phyloP scores from a whole-genome alignment of 2,797 vertebrate genomes.

The Sebastes hopkinsi region DNA sequence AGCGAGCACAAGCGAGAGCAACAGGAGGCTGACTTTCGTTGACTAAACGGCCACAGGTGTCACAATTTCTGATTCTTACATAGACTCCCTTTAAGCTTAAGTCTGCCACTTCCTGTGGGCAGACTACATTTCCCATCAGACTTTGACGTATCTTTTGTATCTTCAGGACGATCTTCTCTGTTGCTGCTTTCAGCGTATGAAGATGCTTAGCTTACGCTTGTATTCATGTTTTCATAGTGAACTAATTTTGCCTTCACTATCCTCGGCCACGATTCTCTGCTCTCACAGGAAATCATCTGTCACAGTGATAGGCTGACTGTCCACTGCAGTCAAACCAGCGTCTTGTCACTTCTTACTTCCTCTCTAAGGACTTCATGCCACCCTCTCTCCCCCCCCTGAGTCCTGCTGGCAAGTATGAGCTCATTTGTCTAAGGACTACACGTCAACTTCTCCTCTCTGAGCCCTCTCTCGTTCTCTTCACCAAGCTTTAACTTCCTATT shows the following conservation, averaged over 20 bases:
- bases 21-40: accelerated
- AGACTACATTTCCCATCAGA: background rate
- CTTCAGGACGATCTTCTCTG: background rate
- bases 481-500: slow-evolving; percentile 3
- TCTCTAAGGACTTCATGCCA: slow-evolving; percentile 27
- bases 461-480: background rate
- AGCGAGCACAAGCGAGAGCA: no score
- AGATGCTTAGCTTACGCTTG: slow-evolving; percentile 10
- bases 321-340: slow-evolving; percentile 13
- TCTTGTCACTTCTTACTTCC: slow-evolving; percentile 42
- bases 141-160: background rate
- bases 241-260: background rate
- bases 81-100: background rate
- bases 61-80: no score
- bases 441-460: slow-evolving; percentile 7
- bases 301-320: background rate
- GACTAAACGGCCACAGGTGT: no score
- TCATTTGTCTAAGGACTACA: slow-evolving; percentile 10
- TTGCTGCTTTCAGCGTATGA: background rate
- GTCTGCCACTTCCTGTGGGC: slow-evolving; percentile 4
- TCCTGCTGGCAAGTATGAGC: slow-evolving; percentile 23
- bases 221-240: background rate
- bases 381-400: background rate
- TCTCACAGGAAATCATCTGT: slow-evolving; percentile 39
- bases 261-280: background rate